phyloP scores from a whole-genome alignment of 1,140 invertebrate genomes.

The Oryctes rhinoceros region DNA sequence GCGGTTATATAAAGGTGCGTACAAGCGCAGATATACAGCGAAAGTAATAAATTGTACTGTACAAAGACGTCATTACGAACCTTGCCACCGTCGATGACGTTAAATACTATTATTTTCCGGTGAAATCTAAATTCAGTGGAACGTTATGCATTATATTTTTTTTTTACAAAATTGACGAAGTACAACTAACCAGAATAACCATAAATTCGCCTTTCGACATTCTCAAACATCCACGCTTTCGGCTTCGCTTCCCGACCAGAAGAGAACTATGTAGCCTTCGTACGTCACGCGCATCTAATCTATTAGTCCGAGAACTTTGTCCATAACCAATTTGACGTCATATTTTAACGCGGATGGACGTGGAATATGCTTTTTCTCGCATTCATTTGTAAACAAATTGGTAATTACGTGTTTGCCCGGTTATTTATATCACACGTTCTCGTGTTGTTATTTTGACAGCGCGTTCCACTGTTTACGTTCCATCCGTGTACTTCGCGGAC shows the following conservation, averaged over 20 bases:
- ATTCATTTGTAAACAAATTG: constrained; percentile 30
- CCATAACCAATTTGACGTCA: constrained; percentile 24
- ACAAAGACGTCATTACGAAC: too few relatives aligned
- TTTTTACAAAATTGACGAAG: constrained; percentile 2
- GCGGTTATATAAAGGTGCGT: too few relatives aligned
- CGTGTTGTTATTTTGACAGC: constrained; percentile 27
- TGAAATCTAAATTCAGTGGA: neutral
- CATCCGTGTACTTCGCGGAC: constrained; percentile 2
- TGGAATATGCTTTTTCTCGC: constrained; percentile 23
- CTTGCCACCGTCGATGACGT: too few relatives aligned
- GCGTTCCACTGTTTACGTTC: constrained; percentile 22
- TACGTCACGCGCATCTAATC: constrained; percentile 10
- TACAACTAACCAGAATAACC: neutral
- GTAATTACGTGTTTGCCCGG: constrained; percentile 26
- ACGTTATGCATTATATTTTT: neutral
- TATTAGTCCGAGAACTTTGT: constrained; percentile 18
- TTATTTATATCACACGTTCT: constrained; percentile 12
- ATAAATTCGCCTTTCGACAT: neutral
- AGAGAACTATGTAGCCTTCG: too few relatives aligned
- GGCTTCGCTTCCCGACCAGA: neutral
- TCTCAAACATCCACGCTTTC: neutral
- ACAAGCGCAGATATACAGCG: too few relatives aligned
- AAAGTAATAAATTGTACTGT: too few relatives aligned
- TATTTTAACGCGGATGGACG: constrained; percentile 10
- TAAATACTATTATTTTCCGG: neutral